These are phyloP conservation scores for Crocallis elinguaria DNA, from an alignment of 2,888 invertebrate genomes.

Conservation along the genomic window DNA sequence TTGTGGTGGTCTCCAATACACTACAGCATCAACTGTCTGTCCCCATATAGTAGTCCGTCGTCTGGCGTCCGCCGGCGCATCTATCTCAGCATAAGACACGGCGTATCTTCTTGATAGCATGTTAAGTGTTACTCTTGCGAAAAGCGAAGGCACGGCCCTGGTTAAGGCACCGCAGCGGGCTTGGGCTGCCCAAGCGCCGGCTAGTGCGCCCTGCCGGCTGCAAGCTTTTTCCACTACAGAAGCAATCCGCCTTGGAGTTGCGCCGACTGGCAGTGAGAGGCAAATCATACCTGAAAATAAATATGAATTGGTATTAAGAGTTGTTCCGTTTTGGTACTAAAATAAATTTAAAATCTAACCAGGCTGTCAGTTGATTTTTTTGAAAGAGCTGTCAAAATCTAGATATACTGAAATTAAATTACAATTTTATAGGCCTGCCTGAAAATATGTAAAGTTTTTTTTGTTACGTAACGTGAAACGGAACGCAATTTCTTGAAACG, in stretches of 20 bases:
- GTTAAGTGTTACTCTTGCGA: conserved; percentile 82
- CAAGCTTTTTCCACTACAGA: conserved; percentile 64
- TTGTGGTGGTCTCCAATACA: conserved; percentile 91
- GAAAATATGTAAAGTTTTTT: too few species aligned
- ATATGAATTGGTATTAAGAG: too few species aligned
- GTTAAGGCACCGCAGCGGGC: conserved; percentile 84
- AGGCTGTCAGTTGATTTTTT: too few species aligned
- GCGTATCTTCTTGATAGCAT: conserved; percentile 88
- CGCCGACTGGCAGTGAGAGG: conserved; percentile 85
- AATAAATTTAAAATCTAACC: too few species aligned
- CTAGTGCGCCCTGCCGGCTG: conserved; percentile 77
- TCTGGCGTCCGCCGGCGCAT: conserved; percentile 63
- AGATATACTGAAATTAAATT: too few species aligned
- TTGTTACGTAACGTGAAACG: too few species aligned
- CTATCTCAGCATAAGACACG: conserved; percentile 86
- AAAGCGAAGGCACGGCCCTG: conserved; percentile 85
- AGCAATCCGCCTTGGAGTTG: conserved; percentile 67
- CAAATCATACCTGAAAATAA: conserved; percentile 86
- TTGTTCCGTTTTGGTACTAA: too few species aligned
- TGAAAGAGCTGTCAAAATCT: too few species aligned
- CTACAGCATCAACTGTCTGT: conserved; percentile 85
- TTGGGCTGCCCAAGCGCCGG: conserved; percentile 80
- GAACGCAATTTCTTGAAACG: too few species aligned
- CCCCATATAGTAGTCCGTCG: conserved; percentile 86
- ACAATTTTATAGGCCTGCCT: too few species aligned